Evolutionary conservation across 1,140 invertebrate species (phyloP), one percentile per base, ranked within the genome.

Genomic region (Anastrepha ludens): DNA sequence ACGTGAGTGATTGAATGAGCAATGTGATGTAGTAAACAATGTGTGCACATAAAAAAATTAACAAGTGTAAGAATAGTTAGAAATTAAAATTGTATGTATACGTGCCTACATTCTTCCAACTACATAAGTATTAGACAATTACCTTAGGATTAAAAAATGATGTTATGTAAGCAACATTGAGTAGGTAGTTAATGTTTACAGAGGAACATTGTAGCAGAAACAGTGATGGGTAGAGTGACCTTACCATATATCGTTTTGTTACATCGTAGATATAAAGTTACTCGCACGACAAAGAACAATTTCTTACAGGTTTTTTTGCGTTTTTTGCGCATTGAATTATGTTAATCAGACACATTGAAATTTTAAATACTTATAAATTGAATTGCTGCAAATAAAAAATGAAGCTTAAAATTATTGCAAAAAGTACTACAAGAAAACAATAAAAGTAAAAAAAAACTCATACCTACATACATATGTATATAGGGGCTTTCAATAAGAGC

Each of bases 71-170:
- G 4, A 55, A n/a, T 20, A 81, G 9, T 81, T 50, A 50, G 17
- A 55, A 50, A 81, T 81, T 81, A 41, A 81, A 55, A 29, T 81
- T 81, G 74, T 55, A 6, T 81, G 74, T 55, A 6, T 74, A 47
- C 41, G 67, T 74, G 67, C 67, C 41, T 41, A 74, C 67, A 74
- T 44, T 74, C 41, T 74, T 74, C 15, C 67, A 44, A 47, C 44
- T 74, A 74, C 44, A 74, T 74, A 41, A 74, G 11, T 55, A 55
- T 6, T 17, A 74, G 39, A 74, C 67, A 81, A 81, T 55, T 81
- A 81, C 74, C 4, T 47, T 41, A 29, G 17, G 44, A 81, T 55
- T 44, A 74, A 74, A 74, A 81, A 55, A 81, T 55, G 17, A 55
- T 20, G 11, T 58, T 50, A 55, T 55, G 8, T 81, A 55, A 20